Conservation (phyloP, 2,888 invertebrate genomes). For the Sphaerophoria rueppellii region DNA sequence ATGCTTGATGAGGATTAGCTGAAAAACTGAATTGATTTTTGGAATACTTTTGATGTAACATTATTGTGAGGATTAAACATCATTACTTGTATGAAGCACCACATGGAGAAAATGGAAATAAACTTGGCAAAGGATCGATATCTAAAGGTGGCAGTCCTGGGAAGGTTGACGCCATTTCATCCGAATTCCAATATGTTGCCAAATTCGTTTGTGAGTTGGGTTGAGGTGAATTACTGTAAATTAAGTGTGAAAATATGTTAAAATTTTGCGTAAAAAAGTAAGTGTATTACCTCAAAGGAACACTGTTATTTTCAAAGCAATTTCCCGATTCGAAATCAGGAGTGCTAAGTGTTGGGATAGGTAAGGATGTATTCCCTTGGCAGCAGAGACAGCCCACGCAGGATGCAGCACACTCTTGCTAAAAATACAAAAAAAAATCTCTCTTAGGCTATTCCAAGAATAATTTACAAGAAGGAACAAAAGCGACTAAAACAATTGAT, state of each 20-base stretch:
- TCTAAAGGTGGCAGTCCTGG: constrained; percentile 90
- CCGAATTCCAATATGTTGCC: constrained; percentile 84
- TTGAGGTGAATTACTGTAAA: constrained; percentile 74
- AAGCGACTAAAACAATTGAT: too few relatives aligned
- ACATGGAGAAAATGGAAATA: constrained; percentile 94
- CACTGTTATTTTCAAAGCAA: constrained; percentile 80
- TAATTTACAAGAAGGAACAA: too few relatives aligned
- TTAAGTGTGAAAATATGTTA: neutral
- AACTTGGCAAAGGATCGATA: constrained; percentile 92
- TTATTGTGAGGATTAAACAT: neutral
- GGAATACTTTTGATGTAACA: constrained; percentile 1
- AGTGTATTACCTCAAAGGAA: constrained; percentile 53
- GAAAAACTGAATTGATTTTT: constrained; percentile 76
- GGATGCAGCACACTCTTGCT: constrained; percentile 82
- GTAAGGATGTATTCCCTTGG: constrained; percentile 81
- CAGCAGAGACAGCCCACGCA: constrained; percentile 82
- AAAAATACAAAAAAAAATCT: constrained; percentile 28
- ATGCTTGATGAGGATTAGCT: constrained; percentile 82
- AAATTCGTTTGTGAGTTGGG: constrained; percentile 75
- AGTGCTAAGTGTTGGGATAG: constrained; percentile 80
- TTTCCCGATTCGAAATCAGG: constrained; percentile 82
- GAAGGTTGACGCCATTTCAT: constrained; percentile 93
- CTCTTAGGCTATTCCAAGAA: neutral
- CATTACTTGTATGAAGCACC: constrained; percentile 89
- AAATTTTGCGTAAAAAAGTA: neutral